Evolutionary conservation across 2,797 vertebrate genomes (phyloP).

Genomic region (Novumbra hubbsi): DNA sequence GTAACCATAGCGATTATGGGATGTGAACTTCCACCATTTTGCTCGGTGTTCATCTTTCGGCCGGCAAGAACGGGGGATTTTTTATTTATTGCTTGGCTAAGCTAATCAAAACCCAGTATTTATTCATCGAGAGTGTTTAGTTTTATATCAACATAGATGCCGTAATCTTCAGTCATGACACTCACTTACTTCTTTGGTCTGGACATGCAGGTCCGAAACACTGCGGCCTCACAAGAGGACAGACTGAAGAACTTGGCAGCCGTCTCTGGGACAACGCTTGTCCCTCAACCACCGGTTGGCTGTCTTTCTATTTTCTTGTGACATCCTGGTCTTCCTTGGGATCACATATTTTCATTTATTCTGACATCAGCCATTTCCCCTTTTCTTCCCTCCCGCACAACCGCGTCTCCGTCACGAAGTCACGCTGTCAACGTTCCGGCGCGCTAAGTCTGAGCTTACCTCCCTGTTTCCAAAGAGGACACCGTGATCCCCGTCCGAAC

Average conservation of each 20-base stretch:
- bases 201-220: conserved; percentile 38
- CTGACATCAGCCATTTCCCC: not conserved
- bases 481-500: not conserved
- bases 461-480: not conserved
- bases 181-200: conserved; percentile 55
- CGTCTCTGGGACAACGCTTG: not conserved
- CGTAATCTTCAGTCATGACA: conserved; percentile 50
- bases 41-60: conserved; percentile 50
- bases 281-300: not conserved
- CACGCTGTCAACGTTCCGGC: not conserved
- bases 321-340: no score
- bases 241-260: not conserved
- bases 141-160: conserved; percentile 40
- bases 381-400: not conserved
- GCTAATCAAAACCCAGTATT: conserved; percentile 58
- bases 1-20: conserved; percentile 38
- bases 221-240: conserved; percentile 7
- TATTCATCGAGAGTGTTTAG: conserved; percentile 48
- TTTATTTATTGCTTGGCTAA: conserved; percentile 34
- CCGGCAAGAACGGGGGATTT: conserved; percentile 42
- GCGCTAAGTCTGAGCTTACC: not conserved
- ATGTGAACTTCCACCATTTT: conserved; percentile 29
- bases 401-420: not conserved
- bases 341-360: not conserved
- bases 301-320: not conserved